Evolutionary conservation across 2,113 vertebrate genomes (phyloP), one percentile per base, ranked within the genome.

Genomic region (Halichoerus grypus): DNA sequence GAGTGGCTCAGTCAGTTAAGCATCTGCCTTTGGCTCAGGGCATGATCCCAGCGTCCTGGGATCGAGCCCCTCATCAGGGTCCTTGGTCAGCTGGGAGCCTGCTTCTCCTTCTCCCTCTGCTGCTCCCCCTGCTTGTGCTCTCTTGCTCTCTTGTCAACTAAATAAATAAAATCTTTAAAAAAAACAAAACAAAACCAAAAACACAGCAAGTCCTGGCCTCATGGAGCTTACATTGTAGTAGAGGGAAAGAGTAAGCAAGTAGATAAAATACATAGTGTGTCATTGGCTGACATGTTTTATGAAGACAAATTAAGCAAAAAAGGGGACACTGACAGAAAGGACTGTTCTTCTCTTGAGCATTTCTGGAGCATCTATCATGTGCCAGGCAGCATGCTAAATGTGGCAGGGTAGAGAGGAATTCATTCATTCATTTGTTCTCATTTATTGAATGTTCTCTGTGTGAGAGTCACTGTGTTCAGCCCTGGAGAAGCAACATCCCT

Each of bases 171-270:
- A 31, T 65, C 63, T 31, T 31, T 31, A 5, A 59, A 59, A 59
- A 59, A 51, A 51, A 51, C 5, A 24, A 10, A 24, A 24, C 3
- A 11, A 13, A 26, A 11, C 1, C 15, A 55, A 71, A 84, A 95
- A 33, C 13, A 28, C 31, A 80, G 42, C 10, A 91, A 77, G 39
- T 55, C 76, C 42, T 63, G 59, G 19, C 24, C 59, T 77, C 26
- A 7, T 36, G 42, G 33, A 77, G n/a, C 6, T 94, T 46, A 63
- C 28, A 24, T 19, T 59, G 31, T 1, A 24, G 61, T 33, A 19
- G 77, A 72, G 59, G 74, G 24, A 88, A 61, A 49, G 26, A 63
- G 19, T 87, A 76, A 95, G 49, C 88, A 77, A 87, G 67, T 53
- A 85, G 71, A 18, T 55, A 83, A 92, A 10, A 26, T 55, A 83